Percentiles rank a stretch among this genome's conserved stretches.
Conservation (phyloP, 2,113 vertebrate species). For the Otus sunia region DNA sequence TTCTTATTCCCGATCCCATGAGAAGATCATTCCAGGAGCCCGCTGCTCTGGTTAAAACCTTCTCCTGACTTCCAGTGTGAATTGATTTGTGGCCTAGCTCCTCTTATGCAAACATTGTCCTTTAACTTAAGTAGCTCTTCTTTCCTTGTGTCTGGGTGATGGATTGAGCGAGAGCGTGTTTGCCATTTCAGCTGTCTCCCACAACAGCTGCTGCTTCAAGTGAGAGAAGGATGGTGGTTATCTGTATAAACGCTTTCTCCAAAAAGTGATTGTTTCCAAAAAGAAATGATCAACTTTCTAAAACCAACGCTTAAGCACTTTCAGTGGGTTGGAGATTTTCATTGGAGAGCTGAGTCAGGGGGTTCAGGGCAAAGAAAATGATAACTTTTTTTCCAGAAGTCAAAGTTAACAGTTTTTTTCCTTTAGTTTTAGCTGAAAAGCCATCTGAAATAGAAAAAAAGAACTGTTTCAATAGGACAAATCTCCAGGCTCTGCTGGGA, state of each 20-base stretch:
- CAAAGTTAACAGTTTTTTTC: background rate
- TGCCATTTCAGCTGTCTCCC: conserved; percentile 34
- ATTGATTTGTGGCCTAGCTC: conserved; percentile 18
- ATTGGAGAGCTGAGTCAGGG: background rate
- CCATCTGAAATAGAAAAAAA: background rate
- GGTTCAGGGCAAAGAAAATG: background rate
- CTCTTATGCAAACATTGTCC: conserved; percentile 24
- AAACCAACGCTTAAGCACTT: background rate
- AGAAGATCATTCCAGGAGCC: background rate
- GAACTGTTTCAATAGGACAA: background rate
- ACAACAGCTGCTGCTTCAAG: conserved; percentile 34
- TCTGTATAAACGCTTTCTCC: conserved; percentile 5
- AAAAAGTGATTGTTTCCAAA: background rate
- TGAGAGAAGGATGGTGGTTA: background rate
- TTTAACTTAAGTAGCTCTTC: conserved; percentile 9
- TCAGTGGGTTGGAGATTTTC: background rate
- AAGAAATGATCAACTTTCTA: background rate
- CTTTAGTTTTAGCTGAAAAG: background rate
- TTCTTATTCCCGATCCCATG: background rate
- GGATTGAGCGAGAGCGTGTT: background rate
- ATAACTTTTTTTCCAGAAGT: background rate
- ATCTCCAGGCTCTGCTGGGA: background rate
- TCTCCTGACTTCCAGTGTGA: background rate
- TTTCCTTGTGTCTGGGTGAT: conserved; percentile 28
- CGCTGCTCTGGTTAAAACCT: background rate